These are phyloP conservation scores for Megastigmus dorsalis DNA, from an alignment of 2,888 invertebrate genomes.

Conservation along the genomic window DNA sequence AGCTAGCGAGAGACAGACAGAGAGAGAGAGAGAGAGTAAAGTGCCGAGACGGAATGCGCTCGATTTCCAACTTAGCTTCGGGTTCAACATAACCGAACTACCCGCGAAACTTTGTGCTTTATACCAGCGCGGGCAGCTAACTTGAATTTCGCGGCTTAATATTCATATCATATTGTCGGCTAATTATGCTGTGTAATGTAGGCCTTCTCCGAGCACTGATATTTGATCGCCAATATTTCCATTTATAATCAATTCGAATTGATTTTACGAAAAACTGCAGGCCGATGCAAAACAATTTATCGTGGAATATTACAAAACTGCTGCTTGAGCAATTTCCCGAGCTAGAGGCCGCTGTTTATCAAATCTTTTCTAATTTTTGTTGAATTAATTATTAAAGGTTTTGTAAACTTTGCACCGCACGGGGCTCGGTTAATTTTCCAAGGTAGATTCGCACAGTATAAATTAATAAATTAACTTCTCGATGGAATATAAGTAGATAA, in stretches of 20 bases:
- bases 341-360: no score
- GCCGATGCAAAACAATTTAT: no score
- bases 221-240: background rate
- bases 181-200: background rate
- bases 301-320: no score
- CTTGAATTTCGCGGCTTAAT: conserved; percentile 44
- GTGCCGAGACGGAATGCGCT: conserved; percentile 47
- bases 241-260: background rate
- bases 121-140: conserved; percentile 15
- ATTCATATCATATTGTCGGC: conserved; percentile 37
- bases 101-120: conserved; percentile 28
- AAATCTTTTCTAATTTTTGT: no score
- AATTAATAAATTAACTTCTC: background rate
- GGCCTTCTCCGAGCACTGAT: background rate
- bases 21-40: no score
- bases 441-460: background rate
- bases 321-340: no score
- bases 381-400: no score
- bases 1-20: no score
- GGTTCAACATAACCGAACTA: conserved; percentile 35
- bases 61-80: conserved; percentile 47
- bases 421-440: no score
- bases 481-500: background rate
- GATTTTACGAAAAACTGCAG: no score
- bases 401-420: no score